Evolutionary conservation across 2,888 invertebrate species (phyloP).

Genomic region (Leucophora obtusa): DNA sequence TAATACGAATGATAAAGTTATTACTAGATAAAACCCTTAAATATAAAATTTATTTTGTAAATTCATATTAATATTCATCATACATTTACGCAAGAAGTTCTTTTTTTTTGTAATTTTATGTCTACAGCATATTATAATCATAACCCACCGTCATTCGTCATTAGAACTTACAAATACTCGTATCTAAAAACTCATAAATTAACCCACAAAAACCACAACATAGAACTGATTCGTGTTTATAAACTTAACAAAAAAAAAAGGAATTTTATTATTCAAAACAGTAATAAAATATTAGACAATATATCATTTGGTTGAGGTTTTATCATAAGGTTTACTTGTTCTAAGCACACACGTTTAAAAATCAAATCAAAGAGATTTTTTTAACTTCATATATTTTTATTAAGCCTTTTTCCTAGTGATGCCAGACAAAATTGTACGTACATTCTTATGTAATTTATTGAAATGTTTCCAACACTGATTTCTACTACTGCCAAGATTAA

Average conservation of each 20-base stretch:
- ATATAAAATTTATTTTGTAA: slow-evolving; percentile 19
- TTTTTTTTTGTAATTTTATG: slow-evolving; percentile 3
- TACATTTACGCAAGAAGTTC: slow-evolving; percentile 28
- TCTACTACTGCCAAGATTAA: no score
- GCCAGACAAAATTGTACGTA: background rate
- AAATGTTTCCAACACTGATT: no score
- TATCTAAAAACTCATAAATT: slow-evolving; percentile 55
- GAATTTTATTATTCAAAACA: slow-evolving; percentile 49
- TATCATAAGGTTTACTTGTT: slow-evolving; percentile 14
- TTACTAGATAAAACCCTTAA: slow-evolving; percentile 44
- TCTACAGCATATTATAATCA: slow-evolving; percentile 43
- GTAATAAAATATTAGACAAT: slow-evolving; percentile 62
- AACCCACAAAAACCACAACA: slow-evolving; percentile 51
- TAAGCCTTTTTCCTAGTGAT: background rate
- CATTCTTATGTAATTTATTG: background rate
- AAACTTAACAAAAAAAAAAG: background rate
- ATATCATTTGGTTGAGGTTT: slow-evolving; percentile 59
- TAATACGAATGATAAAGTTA: slow-evolving; percentile 48
- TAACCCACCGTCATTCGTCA: slow-evolving; percentile 53
- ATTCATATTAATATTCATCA: slow-evolving; percentile 47
- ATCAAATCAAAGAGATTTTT: slow-evolving; percentile 28
- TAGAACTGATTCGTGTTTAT: no score
- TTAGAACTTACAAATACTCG: slow-evolving; percentile 34
- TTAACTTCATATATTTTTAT: background rate
- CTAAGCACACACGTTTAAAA: background rate